Evolutionary conservation across 2,797 vertebrate genomes (phyloP).

Genomic region (Ataeniobius toweri): DNA sequence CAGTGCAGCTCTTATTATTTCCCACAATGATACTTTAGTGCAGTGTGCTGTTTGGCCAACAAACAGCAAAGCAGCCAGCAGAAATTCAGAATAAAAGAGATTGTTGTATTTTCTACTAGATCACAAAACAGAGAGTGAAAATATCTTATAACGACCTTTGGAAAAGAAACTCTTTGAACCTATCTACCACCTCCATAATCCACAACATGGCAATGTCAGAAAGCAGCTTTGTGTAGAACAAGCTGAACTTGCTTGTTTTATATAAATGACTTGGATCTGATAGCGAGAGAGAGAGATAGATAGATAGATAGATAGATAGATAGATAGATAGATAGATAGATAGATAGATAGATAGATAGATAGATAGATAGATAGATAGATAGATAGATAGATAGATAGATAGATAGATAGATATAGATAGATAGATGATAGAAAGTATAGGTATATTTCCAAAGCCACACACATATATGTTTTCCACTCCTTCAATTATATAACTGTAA

Average conservation of each 20-base stretch:
- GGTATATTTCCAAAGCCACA: constrained; percentile 13
- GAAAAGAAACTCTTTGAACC: constrained; percentile 52
- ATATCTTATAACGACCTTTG: constrained; percentile 57
- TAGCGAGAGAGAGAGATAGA: too few relatives aligned
- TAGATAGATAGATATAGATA: too few relatives aligned
- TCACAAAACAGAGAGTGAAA: constrained; percentile 20
- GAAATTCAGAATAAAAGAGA: constrained; percentile 12
- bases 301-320: too few relatives aligned
- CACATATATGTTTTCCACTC: constrained; percentile 49
- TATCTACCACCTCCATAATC: constrained; percentile 59
- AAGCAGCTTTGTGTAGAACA: constrained; percentile 51
- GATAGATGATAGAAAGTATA: background rate
- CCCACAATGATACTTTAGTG: background rate
- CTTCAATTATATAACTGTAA: constrained; percentile 72
- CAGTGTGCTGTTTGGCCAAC: background rate
- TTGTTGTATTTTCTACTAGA: constrained; percentile 21
- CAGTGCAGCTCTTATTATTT: background rate
- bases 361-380: too few relatives aligned
- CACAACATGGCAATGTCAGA: constrained; percentile 63
- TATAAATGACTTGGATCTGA: too few relatives aligned
- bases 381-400: too few relatives aligned
- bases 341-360: too few relatives aligned
- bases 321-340: too few relatives aligned
- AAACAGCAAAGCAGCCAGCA: background rate
- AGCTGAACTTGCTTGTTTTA: constrained; percentile 28